A percentile compares a stretch with the other conserved stretches of the same genome.
Conservation (phyloP, 2,888 invertebrate species). For the Lepidonotus clava region DNA sequence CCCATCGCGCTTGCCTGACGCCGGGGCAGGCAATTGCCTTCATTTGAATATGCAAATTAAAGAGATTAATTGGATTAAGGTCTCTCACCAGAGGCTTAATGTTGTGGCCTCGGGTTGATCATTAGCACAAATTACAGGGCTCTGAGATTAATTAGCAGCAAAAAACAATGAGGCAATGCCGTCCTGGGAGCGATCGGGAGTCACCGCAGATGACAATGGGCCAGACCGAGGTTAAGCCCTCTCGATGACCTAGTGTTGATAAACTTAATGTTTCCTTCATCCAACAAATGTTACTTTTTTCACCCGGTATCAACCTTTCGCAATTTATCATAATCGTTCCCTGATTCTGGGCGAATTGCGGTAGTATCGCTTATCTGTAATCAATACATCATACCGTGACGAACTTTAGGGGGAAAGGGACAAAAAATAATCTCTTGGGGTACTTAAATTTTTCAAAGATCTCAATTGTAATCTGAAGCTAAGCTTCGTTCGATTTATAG, state of each 20-base stretch:
- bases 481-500: not conserved
- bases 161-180: conserved; percentile 22
- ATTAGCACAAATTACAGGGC: conserved; percentile 53
- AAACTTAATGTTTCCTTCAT: not conserved
- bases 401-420: not conserved
- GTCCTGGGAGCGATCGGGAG: not conserved
- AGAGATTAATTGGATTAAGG: conserved; percentile 52
- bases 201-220: conserved; percentile 23
- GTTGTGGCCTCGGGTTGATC: conserved; percentile 50
- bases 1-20: not conserved
- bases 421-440: not conserved
- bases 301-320: not conserved
- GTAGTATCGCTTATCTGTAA: not conserved
- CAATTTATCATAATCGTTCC: not conserved
- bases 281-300: not conserved
- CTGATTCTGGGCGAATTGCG: not conserved
- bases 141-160: conserved; percentile 44
- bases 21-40: not conserved
- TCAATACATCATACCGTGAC: not conserved
- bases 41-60: conserved; percentile 52
- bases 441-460: not conserved
- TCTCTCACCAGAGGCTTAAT: conserved; percentile 40
- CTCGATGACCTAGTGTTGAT: conserved; percentile 23
- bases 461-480: not conserved
- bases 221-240: conserved; percentile 33